Conservation (phyloP, 2,888 invertebrate species). For the Cactoblastis cactorum region DNA sequence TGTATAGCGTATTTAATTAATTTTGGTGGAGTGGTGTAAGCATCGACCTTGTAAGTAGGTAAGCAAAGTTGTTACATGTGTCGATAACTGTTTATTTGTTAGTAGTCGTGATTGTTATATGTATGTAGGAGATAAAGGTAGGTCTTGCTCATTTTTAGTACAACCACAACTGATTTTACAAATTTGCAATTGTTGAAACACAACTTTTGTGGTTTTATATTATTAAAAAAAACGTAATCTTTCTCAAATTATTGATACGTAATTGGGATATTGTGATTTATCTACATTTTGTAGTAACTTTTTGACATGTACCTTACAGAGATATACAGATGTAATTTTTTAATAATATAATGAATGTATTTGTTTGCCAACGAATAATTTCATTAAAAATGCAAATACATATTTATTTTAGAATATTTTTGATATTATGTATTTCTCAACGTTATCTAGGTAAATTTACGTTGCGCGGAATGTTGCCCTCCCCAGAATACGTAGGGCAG, state of each 20-base stretch:
- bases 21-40: not conserved
- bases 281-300: not conserved
- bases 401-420: too few species aligned
- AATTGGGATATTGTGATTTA: not conserved
- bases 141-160: not conserved
- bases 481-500: too few species aligned
- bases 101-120: not conserved
- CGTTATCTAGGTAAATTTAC: too few species aligned
- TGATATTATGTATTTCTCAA: too few species aligned
- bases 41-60: too few species aligned
- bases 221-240: not conserved
- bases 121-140: not conserved
- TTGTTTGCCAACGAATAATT: not conserved
- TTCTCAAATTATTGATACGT: not conserved
- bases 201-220: not conserved
- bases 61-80: slow-evolving; percentile 1
- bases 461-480: too few species aligned
- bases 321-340: not conserved
- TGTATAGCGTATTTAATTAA: not conserved
- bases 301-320: not conserved
- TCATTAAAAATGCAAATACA: too few species aligned
- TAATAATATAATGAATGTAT: not conserved
- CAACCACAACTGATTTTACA: not conserved
- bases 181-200: not conserved
- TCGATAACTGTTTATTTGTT: slow-evolving; percentile 7